Percentiles rank a stretch among this genome's conserved stretches.
These are phyloP conservation scores for Parazoanthus swiftii DNA, from an alignment of 92 coral and sea anemone genomes.

Conservation along the genomic window DNA sequence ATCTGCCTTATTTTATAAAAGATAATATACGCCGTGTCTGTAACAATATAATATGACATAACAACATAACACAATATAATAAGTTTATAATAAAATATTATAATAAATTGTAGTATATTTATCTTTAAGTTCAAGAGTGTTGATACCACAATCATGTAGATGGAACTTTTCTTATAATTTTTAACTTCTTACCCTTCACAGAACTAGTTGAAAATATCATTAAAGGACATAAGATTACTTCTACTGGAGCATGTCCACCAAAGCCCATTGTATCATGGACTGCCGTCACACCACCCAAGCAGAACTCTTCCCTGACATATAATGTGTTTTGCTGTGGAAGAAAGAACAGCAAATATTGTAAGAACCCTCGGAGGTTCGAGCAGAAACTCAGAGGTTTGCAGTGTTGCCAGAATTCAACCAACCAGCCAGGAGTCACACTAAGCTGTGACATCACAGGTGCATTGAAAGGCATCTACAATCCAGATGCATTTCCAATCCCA, in stretches of 20 bases:
- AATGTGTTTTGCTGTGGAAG: constrained; percentile 12
- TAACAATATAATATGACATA: too few species aligned
- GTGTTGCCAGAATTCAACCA: not conserved
- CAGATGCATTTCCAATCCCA: not conserved
- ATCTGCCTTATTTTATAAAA: too few species aligned
- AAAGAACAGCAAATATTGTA: not conserved
- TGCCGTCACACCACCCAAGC: not conserved
- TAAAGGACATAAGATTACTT: not conserved
- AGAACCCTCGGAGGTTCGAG: not conserved
- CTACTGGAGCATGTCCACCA: constrained; percentile 36
- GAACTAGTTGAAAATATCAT: not conserved
- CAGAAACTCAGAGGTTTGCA: not conserved
- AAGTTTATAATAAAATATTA: too few species aligned
- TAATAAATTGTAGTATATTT: too few species aligned
- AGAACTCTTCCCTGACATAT: not conserved
- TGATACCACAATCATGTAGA: too few species aligned
- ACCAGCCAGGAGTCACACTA: not conserved
- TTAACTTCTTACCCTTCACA: not conserved
- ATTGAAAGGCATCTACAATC: not conserved
- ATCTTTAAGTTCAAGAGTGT: too few species aligned
- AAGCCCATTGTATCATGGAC: constrained; percentile 1
- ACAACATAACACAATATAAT: too few species aligned
- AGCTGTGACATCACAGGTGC: constrained; percentile 4
- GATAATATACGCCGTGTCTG: too few species aligned
- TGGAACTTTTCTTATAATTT: too few species aligned